Evolutionary conservation across 92 coral and sea anemone species (phyloP), one percentile per base, ranked within the genome.

Genomic region (Palythoa caribaeorum): DNA sequence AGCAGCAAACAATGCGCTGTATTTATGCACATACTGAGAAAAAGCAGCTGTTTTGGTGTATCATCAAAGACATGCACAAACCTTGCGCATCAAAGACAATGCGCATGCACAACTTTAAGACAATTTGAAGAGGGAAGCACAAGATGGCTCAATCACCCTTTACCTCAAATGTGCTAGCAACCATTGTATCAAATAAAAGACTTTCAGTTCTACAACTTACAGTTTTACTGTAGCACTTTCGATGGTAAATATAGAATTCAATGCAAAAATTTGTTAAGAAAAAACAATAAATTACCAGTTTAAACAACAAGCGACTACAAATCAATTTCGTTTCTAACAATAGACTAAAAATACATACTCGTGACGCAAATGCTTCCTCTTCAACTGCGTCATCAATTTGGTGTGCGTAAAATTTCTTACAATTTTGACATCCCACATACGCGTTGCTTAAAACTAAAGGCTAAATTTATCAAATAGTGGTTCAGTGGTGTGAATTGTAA

Each of bases 291-390:
- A 79, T 79, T 38, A 39, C 73, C 47, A 79, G 60, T 60, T 50
- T 9, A 21, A 81, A 40, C 13, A 0, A 66, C 16, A 20, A 44
- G 72, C 73, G 59, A 47, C 11, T 44, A 60, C 16, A 81, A 81
- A 66, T 66, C 83, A 78, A 78, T 35, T 28, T 78, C 70, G 50
- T 54, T 35, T 44, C 38, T 35, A 38, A 20, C 47, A 65, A 51
- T 21, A 14, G 60, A 17, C 86, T 81, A 81, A 81, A 81, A 81
- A 81, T 81, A 81, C 57, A n/a, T 13, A 6, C 17, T n/a, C 11
- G 10, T 81, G 86, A 81, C 86, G 86, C 76, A 81, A 4, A 17
- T 81, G 20, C 38, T 81, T 65, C 74, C 86, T 63, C 12, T 47
- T 14, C 9, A 10, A 17, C 12, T 1, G 66, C 86, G 86, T 81